Base-by-base conservation (phyloP, 2,888 invertebrate species). In the Cryptops parisi region DNA sequence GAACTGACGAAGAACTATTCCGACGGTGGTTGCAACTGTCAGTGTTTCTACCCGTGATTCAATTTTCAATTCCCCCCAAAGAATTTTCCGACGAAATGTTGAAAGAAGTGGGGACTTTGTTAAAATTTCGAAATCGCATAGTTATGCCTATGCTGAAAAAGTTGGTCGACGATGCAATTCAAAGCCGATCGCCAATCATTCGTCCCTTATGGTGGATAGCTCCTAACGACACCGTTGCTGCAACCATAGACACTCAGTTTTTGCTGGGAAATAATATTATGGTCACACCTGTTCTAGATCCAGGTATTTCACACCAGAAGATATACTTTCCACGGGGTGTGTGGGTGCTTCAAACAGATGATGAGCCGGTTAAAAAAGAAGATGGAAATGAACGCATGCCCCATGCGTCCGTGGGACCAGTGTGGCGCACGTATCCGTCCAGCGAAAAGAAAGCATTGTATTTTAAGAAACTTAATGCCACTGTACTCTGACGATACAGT, bases 171-270 rank as follows among this genome's bases (percentile, higher is more conserved):
- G 84, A 84, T 56, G 82, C 88, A 0, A 68, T 88, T 58, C 82
- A 85, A 61, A 80, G 81, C 19, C 91, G 93, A 0, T 65, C 84
- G 51, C 89, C 91, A 0, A 75, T 93, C 55, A 82, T 91, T 45
- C 74, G 91, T 1, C 91, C 93, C 0, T 72, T 93, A 52, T 93
- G 93, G 93, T 84, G 89, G 80, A 70, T 87, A 55, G 82, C 86
- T 56, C 82, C 84, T 0, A 78, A 78, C 0, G 90, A 90, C 70
- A 75, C 77, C 0, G 79, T 83, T 0, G 84, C 87, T 50, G 78
- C 84, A 57, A 74, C 77, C 1, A 82, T 86, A 0, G 76, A 77
- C 22, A 89, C 90, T 65, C 86, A 93, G 68, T 93, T 93, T 68
- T 81, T 85, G 0, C 78, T 94, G 1, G 93, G 93, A 0, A 85